Percentiles rank a stretch among this genome's conserved stretches.
These are phyloP conservation scores for Chloroceryle aenea DNA, from an alignment of 2,113 vertebrate species.

Conservation along the genomic window DNA sequence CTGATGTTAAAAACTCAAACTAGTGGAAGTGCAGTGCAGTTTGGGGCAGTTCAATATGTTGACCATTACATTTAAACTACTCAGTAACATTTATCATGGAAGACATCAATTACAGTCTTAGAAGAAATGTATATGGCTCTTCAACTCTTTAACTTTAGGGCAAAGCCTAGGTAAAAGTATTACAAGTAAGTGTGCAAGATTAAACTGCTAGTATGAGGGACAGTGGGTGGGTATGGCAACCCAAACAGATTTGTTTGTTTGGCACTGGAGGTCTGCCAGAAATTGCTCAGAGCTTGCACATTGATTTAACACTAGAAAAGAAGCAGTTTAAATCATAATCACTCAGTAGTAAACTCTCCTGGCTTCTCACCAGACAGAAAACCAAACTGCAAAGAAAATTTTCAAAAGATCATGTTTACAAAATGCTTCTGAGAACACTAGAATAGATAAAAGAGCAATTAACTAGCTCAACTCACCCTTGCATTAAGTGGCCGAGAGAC, in stretches of 20 bases:
- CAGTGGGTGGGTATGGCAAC: background rate
- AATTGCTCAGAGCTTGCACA: background rate
- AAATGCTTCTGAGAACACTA: background rate
- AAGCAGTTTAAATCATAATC: background rate
- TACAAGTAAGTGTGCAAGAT: background rate
- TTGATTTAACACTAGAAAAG: background rate
- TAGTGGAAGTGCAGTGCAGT: background rate
- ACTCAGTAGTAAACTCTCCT: background rate
- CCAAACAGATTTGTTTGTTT: background rate
- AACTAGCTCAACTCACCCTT: background rate
- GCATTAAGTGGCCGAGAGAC: background rate
- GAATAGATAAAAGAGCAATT: background rate
- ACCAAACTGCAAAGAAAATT: background rate
- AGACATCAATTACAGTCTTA: background rate
- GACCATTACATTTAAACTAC: background rate
- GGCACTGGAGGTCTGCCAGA: background rate
- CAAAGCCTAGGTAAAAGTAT: background rate
- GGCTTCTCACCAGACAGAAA: background rate
- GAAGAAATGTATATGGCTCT: background rate
- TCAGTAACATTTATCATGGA: background rate
- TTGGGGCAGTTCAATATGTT: background rate
- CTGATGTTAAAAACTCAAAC: background rate
- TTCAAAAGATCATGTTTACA: fast-evolving
- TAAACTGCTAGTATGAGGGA: background rate
- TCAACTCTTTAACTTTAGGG: background rate